Evolutionary conservation across 2,888 invertebrate species (phyloP).

Genomic region (Trissonchulus sp.): DNA sequence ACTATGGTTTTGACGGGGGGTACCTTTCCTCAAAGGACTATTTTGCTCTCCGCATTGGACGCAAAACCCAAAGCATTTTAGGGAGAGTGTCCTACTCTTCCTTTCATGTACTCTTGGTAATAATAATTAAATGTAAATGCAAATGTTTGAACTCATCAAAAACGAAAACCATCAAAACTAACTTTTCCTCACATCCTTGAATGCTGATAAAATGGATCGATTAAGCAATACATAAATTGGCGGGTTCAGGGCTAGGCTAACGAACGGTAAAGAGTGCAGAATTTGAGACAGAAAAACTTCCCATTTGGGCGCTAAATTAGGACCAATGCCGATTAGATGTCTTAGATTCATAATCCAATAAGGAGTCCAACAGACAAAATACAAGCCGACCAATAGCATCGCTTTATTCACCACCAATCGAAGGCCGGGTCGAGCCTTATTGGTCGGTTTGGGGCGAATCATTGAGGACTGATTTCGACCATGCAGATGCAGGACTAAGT

Average conservation of each 20-base stretch:
- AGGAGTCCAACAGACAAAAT: constrained; percentile 31
- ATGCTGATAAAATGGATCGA: not conserved
- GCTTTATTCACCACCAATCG: not conserved
- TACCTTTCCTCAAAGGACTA: no score
- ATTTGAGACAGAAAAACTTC: not conserved
- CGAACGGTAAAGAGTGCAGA: not conserved
- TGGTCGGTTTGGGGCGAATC: not conserved
- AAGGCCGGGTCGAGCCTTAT: not conserved
- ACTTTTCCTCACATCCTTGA: not conserved
- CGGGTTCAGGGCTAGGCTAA: constrained; percentile 4
- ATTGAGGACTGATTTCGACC: not conserved
- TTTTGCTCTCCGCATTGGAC: no score
- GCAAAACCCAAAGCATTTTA: no score
- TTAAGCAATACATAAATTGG: not conserved
- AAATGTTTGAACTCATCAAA: no score
- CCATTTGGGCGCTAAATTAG: not conserved
- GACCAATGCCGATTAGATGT: not conserved
- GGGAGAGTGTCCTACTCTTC: no score
- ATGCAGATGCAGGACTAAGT: not conserved
- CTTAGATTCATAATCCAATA: constrained; percentile 25
- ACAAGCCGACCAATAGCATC: constrained; percentile 25
- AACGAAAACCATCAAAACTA: no score
- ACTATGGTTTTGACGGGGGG: no score
- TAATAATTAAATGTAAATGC: no score
- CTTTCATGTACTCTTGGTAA: no score